These are phyloP conservation scores for Carduelis carduelis DNA, from an alignment of 2,797 vertebrate genomes.

Conservation along the genomic window DNA sequence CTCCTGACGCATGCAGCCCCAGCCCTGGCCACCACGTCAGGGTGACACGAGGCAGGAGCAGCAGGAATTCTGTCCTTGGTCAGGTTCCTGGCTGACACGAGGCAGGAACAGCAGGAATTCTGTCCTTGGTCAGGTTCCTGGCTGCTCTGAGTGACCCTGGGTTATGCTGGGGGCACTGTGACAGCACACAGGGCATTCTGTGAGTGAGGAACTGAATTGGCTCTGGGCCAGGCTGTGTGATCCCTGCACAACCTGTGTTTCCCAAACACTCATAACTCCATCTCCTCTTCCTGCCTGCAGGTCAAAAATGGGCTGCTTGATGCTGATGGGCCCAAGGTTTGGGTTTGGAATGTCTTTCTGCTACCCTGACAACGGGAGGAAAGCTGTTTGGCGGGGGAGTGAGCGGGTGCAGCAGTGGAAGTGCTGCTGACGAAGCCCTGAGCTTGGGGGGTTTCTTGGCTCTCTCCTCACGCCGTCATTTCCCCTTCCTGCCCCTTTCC, in stretches of 20 bases:
- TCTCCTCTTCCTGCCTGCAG: background rate
- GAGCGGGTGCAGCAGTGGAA: background rate
- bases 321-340: background rate
- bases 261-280: fast-evolving
- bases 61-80: background rate
- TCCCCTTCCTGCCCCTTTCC: slow-evolving; percentile 35
- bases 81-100: background rate
- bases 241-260: background rate
- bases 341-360: background rate
- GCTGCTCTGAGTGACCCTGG: background rate
- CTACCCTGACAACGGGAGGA: background rate
- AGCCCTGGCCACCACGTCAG: background rate
- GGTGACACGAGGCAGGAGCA: background rate
- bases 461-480: background rate
- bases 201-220: background rate
- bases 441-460: background rate
- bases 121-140: background rate
- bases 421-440: background rate
- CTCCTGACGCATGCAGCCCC: background rate
- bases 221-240: background rate
- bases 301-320: background rate
- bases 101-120: background rate
- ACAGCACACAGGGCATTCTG: fast-evolving
- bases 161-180: background rate
- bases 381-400: background rate